phyloP scores from a whole-genome alignment of 2,113 vertebrate species.

The Leptobrachium leishanense region DNA sequence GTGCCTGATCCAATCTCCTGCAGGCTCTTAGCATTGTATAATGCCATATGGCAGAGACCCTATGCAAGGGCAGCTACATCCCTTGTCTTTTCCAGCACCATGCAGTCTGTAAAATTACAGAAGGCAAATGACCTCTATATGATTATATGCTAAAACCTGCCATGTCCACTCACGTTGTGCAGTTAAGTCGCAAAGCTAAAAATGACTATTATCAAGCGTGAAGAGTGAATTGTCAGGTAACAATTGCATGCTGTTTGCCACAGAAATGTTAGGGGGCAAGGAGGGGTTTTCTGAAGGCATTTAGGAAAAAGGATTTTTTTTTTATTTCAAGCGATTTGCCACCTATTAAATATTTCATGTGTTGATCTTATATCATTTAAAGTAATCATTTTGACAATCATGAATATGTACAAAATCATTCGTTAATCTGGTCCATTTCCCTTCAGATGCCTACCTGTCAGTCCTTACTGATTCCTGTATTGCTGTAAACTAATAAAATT shows the following conservation, averaged over 20 bases:
- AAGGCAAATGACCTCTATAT: conserved; percentile 46
- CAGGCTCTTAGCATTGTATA: conserved; percentile 39
- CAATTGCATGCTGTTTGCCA: conserved; percentile 38
- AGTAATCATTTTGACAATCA: conserved; percentile 8
- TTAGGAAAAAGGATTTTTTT: conserved; percentile 22
- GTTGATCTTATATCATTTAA: background rate
- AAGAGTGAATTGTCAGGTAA: conserved; percentile 36
- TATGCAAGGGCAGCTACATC: conserved; percentile 33
- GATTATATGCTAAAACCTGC: conserved; percentile 36
- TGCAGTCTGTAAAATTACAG: conserved; percentile 43
- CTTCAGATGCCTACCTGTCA: background rate
- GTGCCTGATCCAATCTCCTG: conserved; percentile 43
- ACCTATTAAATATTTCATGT: no score
- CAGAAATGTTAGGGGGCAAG: conserved; percentile 8
- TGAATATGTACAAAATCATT: background rate
- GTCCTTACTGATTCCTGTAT: background rate
- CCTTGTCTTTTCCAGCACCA: conserved; percentile 33
- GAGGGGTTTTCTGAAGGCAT: conserved; percentile 5
- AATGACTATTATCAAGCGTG: conserved; percentile 35
- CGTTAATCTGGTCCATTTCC: background rate
- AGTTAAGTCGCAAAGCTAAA: conserved; percentile 23
- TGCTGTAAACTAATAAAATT: conserved; percentile 1
- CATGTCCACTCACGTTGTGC: conserved; percentile 22
- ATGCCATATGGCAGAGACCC: conserved; percentile 44
- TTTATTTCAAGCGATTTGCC: background rate